phyloP scores from a whole-genome alignment of 2,113 vertebrate genomes.

The Hyaena hyaena region DNA sequence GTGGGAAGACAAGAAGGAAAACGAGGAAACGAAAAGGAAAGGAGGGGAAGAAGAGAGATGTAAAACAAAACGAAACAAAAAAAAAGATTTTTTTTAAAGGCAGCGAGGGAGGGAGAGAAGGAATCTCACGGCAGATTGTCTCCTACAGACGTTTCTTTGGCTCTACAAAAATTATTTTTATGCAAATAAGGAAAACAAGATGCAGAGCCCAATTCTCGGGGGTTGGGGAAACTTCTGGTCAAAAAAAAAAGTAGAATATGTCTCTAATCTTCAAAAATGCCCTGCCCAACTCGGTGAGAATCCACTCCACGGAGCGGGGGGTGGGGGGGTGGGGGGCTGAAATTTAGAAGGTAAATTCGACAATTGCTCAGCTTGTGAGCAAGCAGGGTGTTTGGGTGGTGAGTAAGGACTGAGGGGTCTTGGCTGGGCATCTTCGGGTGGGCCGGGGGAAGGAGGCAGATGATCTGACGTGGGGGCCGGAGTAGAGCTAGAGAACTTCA shows the following conservation, averaged over 20 bases:
- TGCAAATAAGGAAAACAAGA: neutral
- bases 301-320: neutral
- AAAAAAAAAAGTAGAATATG: neutral
- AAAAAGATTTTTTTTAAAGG: neutral
- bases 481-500: fast-evolving
- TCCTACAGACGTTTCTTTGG: neutral
- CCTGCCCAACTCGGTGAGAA: neutral
- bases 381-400: fast-evolving
- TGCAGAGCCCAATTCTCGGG: neutral
- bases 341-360: neutral
- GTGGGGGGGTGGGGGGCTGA: neutral
- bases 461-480: fast-evolving
- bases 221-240: fast-evolving
- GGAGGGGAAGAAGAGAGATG: neutral
- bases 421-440: fast-evolving
- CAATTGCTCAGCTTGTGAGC: neutral
- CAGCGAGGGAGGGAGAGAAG: neutral
- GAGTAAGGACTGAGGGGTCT: neutral
- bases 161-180: conserved; percentile 39
- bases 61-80: neutral
- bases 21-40: neutral
- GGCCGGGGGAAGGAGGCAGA: too few relatives aligned
- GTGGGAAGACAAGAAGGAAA: neutral
- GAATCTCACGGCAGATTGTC: neutral
- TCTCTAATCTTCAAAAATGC: neutral